Base-by-base conservation (phyloP, 2,113 vertebrate genomes). In the Dipodomys spectabilis region DNA sequence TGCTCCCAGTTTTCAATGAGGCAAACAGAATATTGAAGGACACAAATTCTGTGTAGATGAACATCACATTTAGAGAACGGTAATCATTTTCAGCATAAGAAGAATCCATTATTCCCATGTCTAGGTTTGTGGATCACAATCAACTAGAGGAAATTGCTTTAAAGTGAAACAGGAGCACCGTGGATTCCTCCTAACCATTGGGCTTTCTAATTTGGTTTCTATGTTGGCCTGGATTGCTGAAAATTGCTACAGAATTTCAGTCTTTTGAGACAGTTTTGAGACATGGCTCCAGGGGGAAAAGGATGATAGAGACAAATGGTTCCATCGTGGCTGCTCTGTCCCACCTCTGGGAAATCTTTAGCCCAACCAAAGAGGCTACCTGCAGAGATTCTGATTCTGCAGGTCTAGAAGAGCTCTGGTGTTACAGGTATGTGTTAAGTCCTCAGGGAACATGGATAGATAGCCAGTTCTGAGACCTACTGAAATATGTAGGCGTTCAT, bases 91-190 rank as follows among this genome's bases (percentile, higher is more conserved):
- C 83, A 72, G 72, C 73, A 35, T 19, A 69, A 71, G 82, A 23
- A 87, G 8, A 13, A 18, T 72, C n/a, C n/a, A 44, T 57, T 4
- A 18, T 19, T 3, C 32, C 19, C 18, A 1, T 15, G 5, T 6
- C 45, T 69, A 15, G 23, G 18, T 62, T 44, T 49, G 23, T 44
- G 49, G 64, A 75, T 77, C 7, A 27, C 7, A 10, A 45, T 80
- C 87, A 71, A 7, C 16, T 30, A 22, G 65, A 72, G 53, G 83
- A 94, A 91, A 72, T 25, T n/a, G 69, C 35, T 94, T 53, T 77
- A 7, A 53, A 91, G 30, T n/a, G 9, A 79, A 86, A 73, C 71
- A 90, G 30, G 12, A 90, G 83, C 22, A 45, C 69, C 71, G n/a
- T 6, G 39, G 12, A 39, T 15, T 77, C 53, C 53, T 87, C 8